Base-by-base conservation (phyloP, 2,888 invertebrate genomes). In the Kryphioiulus occultus region DNA sequence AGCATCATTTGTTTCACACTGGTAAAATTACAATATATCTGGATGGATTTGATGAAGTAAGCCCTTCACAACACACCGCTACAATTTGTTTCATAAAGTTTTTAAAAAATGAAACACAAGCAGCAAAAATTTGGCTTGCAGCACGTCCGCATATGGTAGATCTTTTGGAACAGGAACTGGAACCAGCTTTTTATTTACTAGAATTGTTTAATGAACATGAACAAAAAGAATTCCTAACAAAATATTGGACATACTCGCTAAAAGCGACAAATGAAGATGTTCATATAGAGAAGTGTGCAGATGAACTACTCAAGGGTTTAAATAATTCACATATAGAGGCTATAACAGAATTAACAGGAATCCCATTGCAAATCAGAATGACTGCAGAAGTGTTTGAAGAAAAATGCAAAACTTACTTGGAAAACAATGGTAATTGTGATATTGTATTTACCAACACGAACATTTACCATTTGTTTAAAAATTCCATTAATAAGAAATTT, bases 361-460 rank as follows among this genome's bases (percentile, higher is more conserved):
- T 59, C n/a, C 59, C 59, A n/a, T 59, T 59, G n/a, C 59, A 59
- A n/a, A 59, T 59, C n/a, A n/a, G 59, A 59, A 59, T 59, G 59
- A 3, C 22, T n/a, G 59, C 59, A 19, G 59, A 59, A 4, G 59
- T 59, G n/a, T 59, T 59, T 59, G 59, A 17, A n/a, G 59, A n/a
- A 4, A 3, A 59, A 59, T 59, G 59, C 3, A 59, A 59, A 59
- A 22, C 59, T 3, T n/a, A 59, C n/a, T 59, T 3, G 59, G n/a
- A 22, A n/a, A n/a, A 22, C 22, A n/a, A n/a, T 7, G n/a, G n/a
- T 59, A 5, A 22, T 19, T n/a, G 22, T 19, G 59, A 59, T n/a
- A n/a, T 59, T 17, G 9, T n/a, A n/a, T n/a, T n/a, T 4, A 19
- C 3, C n/a, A n/a, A 59, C n/a, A 59, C 22, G n/a, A n/a, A n/a